phyloP scores from a whole-genome alignment of 1,140 invertebrate species.

The Myzus persicae region DNA sequence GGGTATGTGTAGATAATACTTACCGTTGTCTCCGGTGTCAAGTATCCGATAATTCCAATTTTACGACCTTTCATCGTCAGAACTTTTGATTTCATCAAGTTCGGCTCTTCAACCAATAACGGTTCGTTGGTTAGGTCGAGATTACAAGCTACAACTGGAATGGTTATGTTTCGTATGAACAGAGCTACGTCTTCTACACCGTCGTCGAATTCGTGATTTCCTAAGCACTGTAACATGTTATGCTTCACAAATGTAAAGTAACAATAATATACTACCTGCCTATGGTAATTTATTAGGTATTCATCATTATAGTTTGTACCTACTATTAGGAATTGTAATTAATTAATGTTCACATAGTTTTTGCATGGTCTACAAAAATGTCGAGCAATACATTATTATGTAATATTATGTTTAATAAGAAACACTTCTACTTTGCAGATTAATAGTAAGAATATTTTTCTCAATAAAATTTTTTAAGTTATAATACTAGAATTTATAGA shows the following conservation, averaged over 20 bases:
- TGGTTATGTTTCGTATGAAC: conserved; percentile 74
- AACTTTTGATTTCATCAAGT: conserved; percentile 72
- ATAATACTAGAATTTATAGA: no score
- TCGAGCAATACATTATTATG: no score
- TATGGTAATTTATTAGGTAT: no score
- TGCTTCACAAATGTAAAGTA: background rate
- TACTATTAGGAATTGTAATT: no score
- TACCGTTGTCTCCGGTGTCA: conserved; percentile 82
- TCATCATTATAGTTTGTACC: no score
- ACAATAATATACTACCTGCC: background rate
- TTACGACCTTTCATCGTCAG: conserved; percentile 71
- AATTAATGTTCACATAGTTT: no score
- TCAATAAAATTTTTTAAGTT: no score
- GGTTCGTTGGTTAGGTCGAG: conserved; percentile 76
- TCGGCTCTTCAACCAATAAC: conserved; percentile 65
- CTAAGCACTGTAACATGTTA: conserved; percentile 76
- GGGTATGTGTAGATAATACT: conserved; percentile 27
- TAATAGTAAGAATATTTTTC: no score
- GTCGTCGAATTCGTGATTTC: conserved; percentile 94
- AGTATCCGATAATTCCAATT: conserved; percentile 88
- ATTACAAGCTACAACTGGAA: conserved; percentile 80
- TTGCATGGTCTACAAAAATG: no score
- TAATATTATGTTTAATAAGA: no score
- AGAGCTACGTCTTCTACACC: conserved; percentile 77
- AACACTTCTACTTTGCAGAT: no score